Evolutionary conservation across 2,888 invertebrate species (phyloP), one percentile per base, ranked within the genome.

Genomic region (Steinernema hermaphroditum): DNA sequence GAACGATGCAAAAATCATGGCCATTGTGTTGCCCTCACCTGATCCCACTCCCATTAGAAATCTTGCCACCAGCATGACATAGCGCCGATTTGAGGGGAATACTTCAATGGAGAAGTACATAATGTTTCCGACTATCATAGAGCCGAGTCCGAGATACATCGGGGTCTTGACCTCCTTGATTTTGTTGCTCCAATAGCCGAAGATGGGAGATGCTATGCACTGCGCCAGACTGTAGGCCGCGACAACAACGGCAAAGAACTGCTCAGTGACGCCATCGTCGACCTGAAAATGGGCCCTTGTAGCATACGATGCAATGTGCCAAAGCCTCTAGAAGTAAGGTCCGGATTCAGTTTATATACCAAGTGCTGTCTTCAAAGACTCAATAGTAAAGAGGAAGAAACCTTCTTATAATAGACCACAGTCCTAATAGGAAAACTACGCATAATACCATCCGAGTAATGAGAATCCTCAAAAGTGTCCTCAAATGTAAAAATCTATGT

Each of bases 11-110:
- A 27, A n/a, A n/a, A n/a, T n/a, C n/a, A n/a, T 54, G 54, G 49
- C 27, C 54, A 27, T 2, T 49, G 9, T n/a, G 22, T n/a, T n/a
- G n/a, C n/a, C 4, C 24, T 4, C 22, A 62, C 72, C 41, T 27
- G 70, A 24, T 22, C 73, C 73, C 0, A 71, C 12, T 1, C 73
- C 73, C 9, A 72, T 22, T 44, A 72, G 37, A 27, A 72, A 72
- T 22, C 73, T 14, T 9, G 73, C 44, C n/a, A 32, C 29, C 43
- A 72, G 19, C 27, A 72, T 37, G 16, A 72, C 22, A 34, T 44
- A 72, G 14, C 69, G 1, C 2, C 70, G 24, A 46, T 71, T 54
- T 2, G 24, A 2, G 2, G 54, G 24, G 27, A 54, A 54, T 27
- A 14, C 54, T 54, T 54, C 54, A 12, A 22, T 54, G 4, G 54